Conservation (phyloP, 2,797 vertebrate genomes). For the Myoxocephalus aenaeus region DNA sequence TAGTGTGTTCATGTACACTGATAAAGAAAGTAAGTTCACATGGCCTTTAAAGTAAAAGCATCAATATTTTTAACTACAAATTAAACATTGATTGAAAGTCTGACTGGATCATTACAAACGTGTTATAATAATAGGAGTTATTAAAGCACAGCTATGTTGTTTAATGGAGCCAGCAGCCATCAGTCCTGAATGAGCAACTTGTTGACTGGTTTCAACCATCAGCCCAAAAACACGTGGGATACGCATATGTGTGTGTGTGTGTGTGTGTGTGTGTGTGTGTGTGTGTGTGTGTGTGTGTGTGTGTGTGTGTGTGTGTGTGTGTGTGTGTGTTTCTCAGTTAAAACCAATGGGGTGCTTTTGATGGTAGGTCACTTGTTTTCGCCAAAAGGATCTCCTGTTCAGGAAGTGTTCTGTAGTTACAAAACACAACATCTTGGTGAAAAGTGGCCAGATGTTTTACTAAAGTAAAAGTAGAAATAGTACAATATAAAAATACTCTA, state of each 20-base stretch:
- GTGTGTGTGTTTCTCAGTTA: conserved; percentile 2
- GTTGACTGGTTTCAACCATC: conserved; percentile 39
- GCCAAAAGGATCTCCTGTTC: neutral
- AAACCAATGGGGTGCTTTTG: conserved; percentile 5
- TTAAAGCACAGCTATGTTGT: conserved; percentile 34
- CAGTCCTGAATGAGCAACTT: conserved; percentile 50
- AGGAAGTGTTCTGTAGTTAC: conserved; percentile 2
- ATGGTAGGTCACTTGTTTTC: conserved; percentile 27
- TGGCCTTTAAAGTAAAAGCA: conserved; percentile 31
- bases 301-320: neutral
- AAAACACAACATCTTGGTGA: neutral
- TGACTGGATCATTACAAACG: conserved; percentile 19
- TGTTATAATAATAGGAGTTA: conserved; percentile 13
- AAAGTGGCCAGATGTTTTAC: neutral
- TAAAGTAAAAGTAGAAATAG: neutral
- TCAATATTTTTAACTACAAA: conserved; percentile 30
- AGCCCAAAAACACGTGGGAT: conserved; percentile 30
- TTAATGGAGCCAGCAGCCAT: conserved; percentile 35
- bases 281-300: conserved; percentile 8
- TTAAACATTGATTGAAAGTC: conserved; percentile 30
- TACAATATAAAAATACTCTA: neutral
- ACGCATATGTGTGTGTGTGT: neutral
- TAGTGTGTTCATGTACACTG: neutral
- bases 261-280: neutral
- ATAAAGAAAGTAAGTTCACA: conserved; percentile 36